phyloP scores from a whole-genome alignment of 2,888 invertebrate genomes.

The Xylocampa areola region DNA sequence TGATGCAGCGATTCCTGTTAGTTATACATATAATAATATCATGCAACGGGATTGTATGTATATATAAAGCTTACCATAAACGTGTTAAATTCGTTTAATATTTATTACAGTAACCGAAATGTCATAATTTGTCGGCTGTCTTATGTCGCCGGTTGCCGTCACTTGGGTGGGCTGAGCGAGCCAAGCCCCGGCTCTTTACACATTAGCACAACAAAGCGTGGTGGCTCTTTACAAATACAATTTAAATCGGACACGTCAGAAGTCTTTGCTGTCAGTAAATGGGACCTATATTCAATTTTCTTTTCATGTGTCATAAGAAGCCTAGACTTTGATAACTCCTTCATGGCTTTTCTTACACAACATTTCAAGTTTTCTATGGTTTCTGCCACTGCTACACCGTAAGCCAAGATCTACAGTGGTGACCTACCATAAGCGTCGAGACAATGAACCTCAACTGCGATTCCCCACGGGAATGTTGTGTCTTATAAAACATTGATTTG shows the following conservation, averaged over 20 bases:
- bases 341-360: slow-evolving; percentile 21
- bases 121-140: slow-evolving; percentile 32
- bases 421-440: no score
- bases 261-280: slow-evolving; percentile 38
- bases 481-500: no score
- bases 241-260: slow-evolving; percentile 41
- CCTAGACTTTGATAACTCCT: slow-evolving; percentile 27
- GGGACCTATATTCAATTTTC: slow-evolving; percentile 39
- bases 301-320: slow-evolving; percentile 29
- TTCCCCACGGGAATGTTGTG: no score
- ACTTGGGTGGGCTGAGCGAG: neutral
- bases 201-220: slow-evolving; percentile 41
- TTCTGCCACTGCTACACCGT: no score
- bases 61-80: slow-evolving; percentile 9
- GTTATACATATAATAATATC: no score
- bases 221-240: slow-evolving; percentile 42
- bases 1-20: no score
- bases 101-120: slow-evolving; percentile 23
- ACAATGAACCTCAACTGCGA: no score
- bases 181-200: slow-evolving; percentile 21
- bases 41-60: no score
- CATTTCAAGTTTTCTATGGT: no score
- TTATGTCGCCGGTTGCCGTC: neutral
- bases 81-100: slow-evolving; percentile 14
- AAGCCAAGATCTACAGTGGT: no score